Conservation (phyloP, 2,797 vertebrate genomes). For the Hafferia zeledoni region DNA sequence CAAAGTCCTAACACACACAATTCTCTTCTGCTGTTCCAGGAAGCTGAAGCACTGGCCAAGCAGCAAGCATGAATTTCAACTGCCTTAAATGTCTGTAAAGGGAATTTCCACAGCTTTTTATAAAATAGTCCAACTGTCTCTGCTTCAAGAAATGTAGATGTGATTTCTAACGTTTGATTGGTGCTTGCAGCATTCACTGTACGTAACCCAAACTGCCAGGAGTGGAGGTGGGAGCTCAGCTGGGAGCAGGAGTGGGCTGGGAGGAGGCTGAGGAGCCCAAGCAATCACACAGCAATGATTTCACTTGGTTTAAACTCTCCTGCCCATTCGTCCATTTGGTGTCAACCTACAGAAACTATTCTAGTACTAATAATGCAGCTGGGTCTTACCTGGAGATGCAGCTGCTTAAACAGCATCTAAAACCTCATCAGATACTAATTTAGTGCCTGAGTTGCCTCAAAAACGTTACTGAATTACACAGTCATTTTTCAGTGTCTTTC, state of each 20-base stretch:
- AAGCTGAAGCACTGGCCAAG: slow-evolving; percentile 91
- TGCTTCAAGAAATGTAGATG: slow-evolving; percentile 66
- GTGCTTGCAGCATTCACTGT: slow-evolving; percentile 59
- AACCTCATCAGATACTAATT: background rate
- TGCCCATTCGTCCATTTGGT: slow-evolving; percentile 13
- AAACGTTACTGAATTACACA: slow-evolving; percentile 33
- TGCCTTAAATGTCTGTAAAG: slow-evolving; percentile 70
- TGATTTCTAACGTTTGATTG: slow-evolving; percentile 69
- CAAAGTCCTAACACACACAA: background rate
- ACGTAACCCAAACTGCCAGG: slow-evolving; percentile 2
- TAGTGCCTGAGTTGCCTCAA: slow-evolving; percentile 61
- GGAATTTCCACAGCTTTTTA: slow-evolving; percentile 74
- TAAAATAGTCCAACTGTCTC: slow-evolving; percentile 67
- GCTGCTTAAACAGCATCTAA: slow-evolving; percentile 17
- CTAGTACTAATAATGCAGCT: slow-evolving; percentile 41
- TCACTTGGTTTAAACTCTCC: slow-evolving; percentile 11
- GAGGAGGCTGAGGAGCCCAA: slow-evolving; percentile 7
- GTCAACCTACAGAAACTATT: slow-evolving; percentile 39
- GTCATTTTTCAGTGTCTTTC: slow-evolving; percentile 39
- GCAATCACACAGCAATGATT: slow-evolving; percentile 15
- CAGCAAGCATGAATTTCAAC: slow-evolving; percentile 73
- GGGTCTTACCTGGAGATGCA: slow-evolving; percentile 9
- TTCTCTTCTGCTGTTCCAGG: slow-evolving; percentile 79
- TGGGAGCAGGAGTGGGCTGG: background rate
- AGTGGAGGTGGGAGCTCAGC: slow-evolving; percentile 49